Evolutionary conservation across 2,797 vertebrate genomes (phyloP), one percentile per base, ranked within the genome.

Genomic region (Parauchenoglanis punctatus): DNA sequence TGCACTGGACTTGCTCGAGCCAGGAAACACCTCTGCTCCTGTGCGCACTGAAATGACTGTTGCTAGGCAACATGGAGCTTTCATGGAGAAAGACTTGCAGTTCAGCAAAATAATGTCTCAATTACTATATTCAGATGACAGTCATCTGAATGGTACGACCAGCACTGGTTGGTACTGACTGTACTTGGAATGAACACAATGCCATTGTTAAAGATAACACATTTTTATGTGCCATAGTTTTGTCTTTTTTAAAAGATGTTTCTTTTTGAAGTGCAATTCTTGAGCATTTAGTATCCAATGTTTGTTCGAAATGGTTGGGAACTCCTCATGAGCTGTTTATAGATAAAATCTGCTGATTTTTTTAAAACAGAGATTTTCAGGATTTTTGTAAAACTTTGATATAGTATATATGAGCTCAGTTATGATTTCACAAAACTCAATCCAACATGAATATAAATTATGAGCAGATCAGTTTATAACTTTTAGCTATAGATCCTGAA

Each of bases 21-120:
- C 91, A 93, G 95, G 95, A 96, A 96, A 95, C 94, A 95, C 95
- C 95, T 94, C 93, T 94, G 93, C 92, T 95, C 93, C 93, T 94
- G 90, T 89, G 93, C 88, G 93, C 94, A 93, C 94, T 92, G 90
- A 94, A 93, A 92, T 92, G 85, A 73, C 93, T 93, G 96, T 96
- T 96, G 96, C 96, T 94, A 92, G 92, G 96, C 96, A 96, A 96
- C 96, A 88, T 92, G 25, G 92, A 83, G 90, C 91, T 95, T 95
- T 95, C 90, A 90, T 90, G 86, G 46, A 92, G 92, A 92, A 94
- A 94, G 93, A 86, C 86, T 91, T 86, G 81, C 83, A 86, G 87
- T 88, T 90, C 83, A 89, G 90, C 87, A 86, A 88, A 91, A 91
- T 89, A 90, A 89, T 88, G 70, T 88, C 89, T 91, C 90, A 89